phyloP scores from a whole-genome alignment of 2,888 invertebrate species.

The Strigamia crassipes region DNA sequence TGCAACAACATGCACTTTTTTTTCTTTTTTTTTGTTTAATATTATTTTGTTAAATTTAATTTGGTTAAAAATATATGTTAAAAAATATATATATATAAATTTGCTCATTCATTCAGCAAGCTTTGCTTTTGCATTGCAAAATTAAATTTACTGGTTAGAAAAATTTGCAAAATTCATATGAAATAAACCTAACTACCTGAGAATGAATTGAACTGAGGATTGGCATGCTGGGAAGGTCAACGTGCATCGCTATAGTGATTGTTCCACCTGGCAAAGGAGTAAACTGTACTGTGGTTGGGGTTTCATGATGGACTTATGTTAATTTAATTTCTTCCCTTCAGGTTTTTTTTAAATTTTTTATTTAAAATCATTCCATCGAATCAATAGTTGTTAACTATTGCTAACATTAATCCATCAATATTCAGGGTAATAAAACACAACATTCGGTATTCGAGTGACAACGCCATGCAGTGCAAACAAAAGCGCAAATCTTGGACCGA shows the following conservation, averaged over 20 bases:
- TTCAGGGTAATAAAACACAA: not conserved
- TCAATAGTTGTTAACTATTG: not conserved
- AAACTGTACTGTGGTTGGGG: conserved; percentile 27
- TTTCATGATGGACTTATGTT: conserved; percentile 17
- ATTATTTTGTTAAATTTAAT: too few relatives aligned
- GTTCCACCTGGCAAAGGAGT: conserved; percentile 39
- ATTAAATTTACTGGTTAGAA: not conserved
- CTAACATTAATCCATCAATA: not conserved
- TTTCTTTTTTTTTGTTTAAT: not conserved
- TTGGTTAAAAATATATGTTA: not conserved
- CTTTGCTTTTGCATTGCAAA: not conserved
- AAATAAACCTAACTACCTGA: conserved; percentile 29
- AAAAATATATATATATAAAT: not conserved
- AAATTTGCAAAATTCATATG: not conserved
- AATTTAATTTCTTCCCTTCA: not conserved
- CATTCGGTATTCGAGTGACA: not conserved
- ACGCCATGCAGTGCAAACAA: conserved; percentile 12
- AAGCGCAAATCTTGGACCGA: not conserved
- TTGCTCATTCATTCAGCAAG: not conserved
- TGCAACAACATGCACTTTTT: conserved; percentile 2
- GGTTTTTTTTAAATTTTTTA: not conserved
- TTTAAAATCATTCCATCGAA: not conserved
- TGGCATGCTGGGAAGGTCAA: conserved; percentile 42
- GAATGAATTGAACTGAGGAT: conserved; percentile 12
- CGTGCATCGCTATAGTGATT: conserved; percentile 37